Conservation (phyloP, 2,888 invertebrate species). For the Catocala fraxini region DNA sequence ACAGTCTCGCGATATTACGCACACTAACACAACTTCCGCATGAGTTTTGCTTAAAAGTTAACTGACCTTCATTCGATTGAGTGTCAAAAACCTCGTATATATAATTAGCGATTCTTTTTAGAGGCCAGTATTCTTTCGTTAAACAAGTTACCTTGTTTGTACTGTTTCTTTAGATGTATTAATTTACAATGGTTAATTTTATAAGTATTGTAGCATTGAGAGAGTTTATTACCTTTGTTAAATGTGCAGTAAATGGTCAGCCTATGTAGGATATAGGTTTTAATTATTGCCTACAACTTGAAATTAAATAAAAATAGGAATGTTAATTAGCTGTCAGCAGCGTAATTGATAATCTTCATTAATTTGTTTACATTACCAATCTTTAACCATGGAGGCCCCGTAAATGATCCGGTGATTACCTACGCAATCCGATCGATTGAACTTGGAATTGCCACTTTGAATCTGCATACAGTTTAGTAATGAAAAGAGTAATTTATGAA, state of each 20-base stretch:
- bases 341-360: neutral
- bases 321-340: slow-evolving; percentile 1
- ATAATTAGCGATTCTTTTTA: slow-evolving; percentile 44
- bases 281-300: neutral
- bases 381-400: slow-evolving; percentile 7
- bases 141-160: slow-evolving; percentile 21
- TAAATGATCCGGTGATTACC: neutral
- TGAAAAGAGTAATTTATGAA: too few relatives aligned
- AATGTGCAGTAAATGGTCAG: too few relatives aligned
- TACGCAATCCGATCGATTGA: neutral
- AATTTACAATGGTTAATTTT: neutral
- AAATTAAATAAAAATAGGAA: neutral
- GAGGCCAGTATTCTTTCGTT: slow-evolving; percentile 30
- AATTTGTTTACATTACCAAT: neutral
- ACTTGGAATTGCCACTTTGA: neutral
- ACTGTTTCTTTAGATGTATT: slow-evolving; percentile 1
- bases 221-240: neutral
- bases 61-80: slow-evolving; percentile 65
- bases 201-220: neutral
- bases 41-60: slow-evolving; percentile 65
- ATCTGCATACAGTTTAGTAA: neutral
- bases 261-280: neutral
- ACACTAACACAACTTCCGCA: slow-evolving; percentile 62
- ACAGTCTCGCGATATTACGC: slow-evolving; percentile 44
- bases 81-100: slow-evolving; percentile 51